Evolutionary conservation across 2,888 invertebrate genomes (phyloP).

Genomic region (Coelinius sp.): DNA sequence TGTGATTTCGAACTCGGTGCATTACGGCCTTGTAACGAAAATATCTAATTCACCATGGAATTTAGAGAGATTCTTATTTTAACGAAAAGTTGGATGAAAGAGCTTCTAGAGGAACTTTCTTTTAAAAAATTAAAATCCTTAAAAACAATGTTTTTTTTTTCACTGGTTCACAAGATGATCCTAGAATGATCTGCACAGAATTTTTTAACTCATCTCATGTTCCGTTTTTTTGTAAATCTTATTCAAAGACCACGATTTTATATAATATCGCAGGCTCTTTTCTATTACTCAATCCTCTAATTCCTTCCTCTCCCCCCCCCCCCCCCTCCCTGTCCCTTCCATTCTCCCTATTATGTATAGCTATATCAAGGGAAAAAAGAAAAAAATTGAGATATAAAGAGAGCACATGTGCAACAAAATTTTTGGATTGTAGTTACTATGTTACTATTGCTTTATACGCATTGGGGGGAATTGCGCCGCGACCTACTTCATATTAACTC

Average conservation of each 20-base stretch:
- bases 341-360: background rate
- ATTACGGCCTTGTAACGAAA: too few species aligned
- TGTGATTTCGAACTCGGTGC: too few species aligned
- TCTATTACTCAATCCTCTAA: background rate
- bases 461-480: conserved; percentile 63
- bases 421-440: background rate
- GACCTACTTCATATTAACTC: conserved; percentile 61
- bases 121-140: background rate
- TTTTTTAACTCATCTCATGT: background rate
- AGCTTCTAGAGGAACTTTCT: too few species aligned
- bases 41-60: too few species aligned
- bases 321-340: background rate
- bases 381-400: conserved; percentile 38
- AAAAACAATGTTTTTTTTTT: background rate
- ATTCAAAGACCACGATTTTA: background rate
- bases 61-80: too few species aligned
- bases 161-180: background rate
- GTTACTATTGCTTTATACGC: background rate
- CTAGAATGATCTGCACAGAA: background rate
- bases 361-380: background rate
- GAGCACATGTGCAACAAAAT: conserved; percentile 42
- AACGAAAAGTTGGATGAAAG: too few species aligned
- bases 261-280: background rate
- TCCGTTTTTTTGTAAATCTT: background rate
- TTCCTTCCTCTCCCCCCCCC: background rate